Conservation (phyloP, 1,140 invertebrate species). For the Adelges cooleyi region DNA sequence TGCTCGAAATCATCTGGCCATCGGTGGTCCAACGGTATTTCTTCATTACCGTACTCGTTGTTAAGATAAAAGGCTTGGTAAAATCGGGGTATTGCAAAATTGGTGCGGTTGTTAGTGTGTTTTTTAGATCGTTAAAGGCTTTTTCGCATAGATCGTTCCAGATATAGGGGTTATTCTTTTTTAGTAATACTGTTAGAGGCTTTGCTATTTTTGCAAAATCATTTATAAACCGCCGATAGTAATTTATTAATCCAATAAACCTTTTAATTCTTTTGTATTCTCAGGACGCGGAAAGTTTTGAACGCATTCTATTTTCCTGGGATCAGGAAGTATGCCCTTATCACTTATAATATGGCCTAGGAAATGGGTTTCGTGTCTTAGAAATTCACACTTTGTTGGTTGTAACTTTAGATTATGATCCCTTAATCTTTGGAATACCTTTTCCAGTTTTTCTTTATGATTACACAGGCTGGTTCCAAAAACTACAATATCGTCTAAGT, state of each 20-base stretch:
- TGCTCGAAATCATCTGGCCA: too few species aligned
- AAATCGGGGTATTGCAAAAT: conserved; percentile 38
- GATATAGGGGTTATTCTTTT: background rate
- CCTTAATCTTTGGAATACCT: conserved; percentile 32
- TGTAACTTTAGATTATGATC: conserved; percentile 34
- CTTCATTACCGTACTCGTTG: too few species aligned
- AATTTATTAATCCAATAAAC: conserved; percentile 41
- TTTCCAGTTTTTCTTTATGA: conserved; percentile 31
- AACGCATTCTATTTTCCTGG: conserved; percentile 37
- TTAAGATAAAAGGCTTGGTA: conserved; percentile 42
- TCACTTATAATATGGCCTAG: conserved; percentile 36
- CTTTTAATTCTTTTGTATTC: conserved; percentile 37
- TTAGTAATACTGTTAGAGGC: conserved; percentile 33
- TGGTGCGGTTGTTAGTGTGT: conserved; percentile 36
- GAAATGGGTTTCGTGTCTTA: conserved; percentile 34
- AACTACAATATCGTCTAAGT: conserved; percentile 36
- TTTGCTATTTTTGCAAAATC: conserved; percentile 35
- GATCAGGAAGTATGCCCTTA: conserved; percentile 36
- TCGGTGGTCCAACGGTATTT: too few species aligned
- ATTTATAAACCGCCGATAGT: conserved; percentile 37
- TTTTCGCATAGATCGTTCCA: conserved; percentile 24
- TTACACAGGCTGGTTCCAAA: conserved; percentile 31
- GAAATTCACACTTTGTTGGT: conserved; percentile 36
- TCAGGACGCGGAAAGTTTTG: conserved; percentile 35
- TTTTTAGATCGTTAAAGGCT: conserved; percentile 38